Percentiles rank a stretch among this genome's conserved stretches.
These are phyloP conservation scores for Campylorhamphus procurvoides DNA, from an alignment of 2,113 vertebrate species.

Conservation along the genomic window DNA sequence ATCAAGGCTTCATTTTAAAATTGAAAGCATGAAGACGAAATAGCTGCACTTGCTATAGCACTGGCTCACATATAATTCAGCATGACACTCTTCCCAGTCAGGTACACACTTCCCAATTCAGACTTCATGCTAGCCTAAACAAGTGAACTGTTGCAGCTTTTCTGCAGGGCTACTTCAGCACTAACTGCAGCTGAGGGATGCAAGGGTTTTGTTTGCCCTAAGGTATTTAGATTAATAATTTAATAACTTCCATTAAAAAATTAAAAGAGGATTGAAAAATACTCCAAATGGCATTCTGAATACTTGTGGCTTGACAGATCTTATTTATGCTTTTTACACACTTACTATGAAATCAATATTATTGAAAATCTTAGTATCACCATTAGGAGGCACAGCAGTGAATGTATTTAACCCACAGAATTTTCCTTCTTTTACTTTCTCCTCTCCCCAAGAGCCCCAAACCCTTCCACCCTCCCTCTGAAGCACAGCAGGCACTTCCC, in stretches of 20 bases:
- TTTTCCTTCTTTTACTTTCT: not conserved
- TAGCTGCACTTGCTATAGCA: not conserved
- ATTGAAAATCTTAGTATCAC: not conserved
- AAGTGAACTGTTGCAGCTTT: not conserved
- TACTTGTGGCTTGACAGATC: not conserved
- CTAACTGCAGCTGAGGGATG: not conserved
- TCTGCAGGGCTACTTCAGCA: not conserved
- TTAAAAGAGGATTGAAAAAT: not conserved
- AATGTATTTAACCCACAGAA: not conserved
- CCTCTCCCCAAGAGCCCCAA: not conserved
- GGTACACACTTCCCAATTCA: not conserved
- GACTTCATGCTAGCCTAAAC: not conserved
- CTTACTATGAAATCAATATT: not conserved
- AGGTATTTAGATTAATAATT: not conserved
- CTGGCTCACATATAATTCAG: not conserved
- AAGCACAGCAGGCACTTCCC: not conserved
- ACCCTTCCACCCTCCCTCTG: not conserved
- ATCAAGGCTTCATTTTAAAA: not conserved
- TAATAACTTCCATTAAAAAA: not conserved
- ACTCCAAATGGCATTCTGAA: not conserved
- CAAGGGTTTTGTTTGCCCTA: not conserved
- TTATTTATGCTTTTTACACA: not conserved
- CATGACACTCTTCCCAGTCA: not conserved
- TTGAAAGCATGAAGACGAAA: not conserved
- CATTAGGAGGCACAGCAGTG: not conserved